phyloP scores from a whole-genome alignment of 1,140 invertebrate species.

The Scaptodrosophila lebanonensis region DNA sequence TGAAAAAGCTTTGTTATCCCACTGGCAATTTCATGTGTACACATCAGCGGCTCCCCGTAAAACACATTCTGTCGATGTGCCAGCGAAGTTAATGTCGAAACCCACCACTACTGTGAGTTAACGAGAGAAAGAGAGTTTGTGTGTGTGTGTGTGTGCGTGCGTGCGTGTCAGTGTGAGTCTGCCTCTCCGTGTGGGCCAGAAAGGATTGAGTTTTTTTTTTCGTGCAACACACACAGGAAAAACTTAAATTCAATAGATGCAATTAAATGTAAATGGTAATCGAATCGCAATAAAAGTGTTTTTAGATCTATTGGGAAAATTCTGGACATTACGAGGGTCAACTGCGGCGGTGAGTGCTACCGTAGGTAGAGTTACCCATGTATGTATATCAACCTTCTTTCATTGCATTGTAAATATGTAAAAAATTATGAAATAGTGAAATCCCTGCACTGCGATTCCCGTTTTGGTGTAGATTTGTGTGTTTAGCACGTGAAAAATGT shows the following conservation, averaged over 20 bases:
- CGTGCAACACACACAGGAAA: constrained; percentile 33
- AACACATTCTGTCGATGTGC: no score
- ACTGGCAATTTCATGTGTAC: constrained; percentile 56
- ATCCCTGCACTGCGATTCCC: no score
- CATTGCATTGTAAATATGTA: no score
- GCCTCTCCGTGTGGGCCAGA: no score
- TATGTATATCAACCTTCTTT: no score
- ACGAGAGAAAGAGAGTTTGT: neutral
- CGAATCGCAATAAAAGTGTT: constrained; percentile 7
- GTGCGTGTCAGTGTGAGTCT: constrained; percentile 3
- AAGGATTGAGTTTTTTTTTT: no score
- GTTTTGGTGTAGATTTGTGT: no score
- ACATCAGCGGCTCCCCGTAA: constrained; percentile 42
- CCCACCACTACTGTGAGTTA: neutral
- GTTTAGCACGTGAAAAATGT: no score
- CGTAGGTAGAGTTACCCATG: no score
- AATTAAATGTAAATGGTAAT: constrained; percentile 4
- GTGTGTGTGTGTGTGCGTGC: neutral
- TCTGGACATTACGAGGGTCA: constrained; percentile 44
- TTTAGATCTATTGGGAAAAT: constrained; percentile 22
- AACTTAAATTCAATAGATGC: neutral
- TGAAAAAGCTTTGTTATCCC: constrained; percentile 40
- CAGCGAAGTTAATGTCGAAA: no score
- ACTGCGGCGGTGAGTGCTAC: constrained; percentile 43
- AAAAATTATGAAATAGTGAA: no score